Conservation (phyloP, 2,888 invertebrate species). For the Drosophila nr. perissopoda region DNA sequence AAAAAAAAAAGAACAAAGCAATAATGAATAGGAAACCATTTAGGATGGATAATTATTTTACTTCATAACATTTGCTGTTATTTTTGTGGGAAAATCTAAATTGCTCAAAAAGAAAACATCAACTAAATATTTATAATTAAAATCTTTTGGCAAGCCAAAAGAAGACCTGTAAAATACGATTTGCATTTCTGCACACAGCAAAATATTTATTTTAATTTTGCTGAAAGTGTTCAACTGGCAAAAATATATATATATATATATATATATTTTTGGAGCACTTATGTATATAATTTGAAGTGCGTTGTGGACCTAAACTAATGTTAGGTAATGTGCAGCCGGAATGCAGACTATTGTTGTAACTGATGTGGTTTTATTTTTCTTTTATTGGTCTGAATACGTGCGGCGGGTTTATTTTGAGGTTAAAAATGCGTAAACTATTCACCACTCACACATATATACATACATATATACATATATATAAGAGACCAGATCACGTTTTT, state of each 20-base stretch:
- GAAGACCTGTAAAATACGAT: background rate
- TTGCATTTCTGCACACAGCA: background rate
- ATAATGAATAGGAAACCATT: background rate
- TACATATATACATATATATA: background rate
- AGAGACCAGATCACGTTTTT: constrained; percentile 50
- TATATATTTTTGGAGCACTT: background rate
- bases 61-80: background rate
- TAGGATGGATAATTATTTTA: background rate
- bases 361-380: constrained; percentile 22
- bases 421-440: constrained; percentile 68
- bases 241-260: too few species aligned
- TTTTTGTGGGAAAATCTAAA: background rate
- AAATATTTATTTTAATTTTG: background rate
- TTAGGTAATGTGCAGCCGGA: constrained; percentile 21
- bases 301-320: constrained; percentile 33
- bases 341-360: constrained; percentile 1
- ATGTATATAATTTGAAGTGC: background rate
- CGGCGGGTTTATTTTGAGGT: constrained; percentile 68
- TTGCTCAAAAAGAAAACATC: background rate
- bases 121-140: background rate
- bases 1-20: background rate
- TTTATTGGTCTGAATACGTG: constrained; percentile 53
- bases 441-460: constrained; percentile 20
- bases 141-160: background rate
- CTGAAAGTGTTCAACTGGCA: background rate